Evolutionary conservation across 1,140 invertebrate genomes (phyloP), one percentile per base, ranked within the genome.

Genomic region (Physella acuta): DNA sequence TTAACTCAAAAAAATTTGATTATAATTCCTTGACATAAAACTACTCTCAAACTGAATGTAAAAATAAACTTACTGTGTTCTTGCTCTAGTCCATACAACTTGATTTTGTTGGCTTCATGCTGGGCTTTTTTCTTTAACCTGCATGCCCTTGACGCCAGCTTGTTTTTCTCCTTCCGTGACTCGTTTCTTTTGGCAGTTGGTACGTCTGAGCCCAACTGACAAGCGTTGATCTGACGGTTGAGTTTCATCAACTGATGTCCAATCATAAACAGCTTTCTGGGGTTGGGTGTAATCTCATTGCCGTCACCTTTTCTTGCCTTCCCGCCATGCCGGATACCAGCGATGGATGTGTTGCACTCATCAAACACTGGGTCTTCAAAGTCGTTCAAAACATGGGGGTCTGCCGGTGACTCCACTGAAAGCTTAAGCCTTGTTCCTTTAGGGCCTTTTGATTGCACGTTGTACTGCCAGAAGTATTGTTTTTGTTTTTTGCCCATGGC

Each of bases 251-350:
- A 87, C 86, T 99, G 95, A 79, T 91, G 90, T 20, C 95, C 95
- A 82, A 98, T 97, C 58, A 88, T 89, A 77, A 91, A 91, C 28
- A 99, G 84, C 87, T 98, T 98, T 62, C 90, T 88, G 26, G 95
- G 93, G 87, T 97, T 97, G 11, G 96, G 95, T 1, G 94, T 97
- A 64, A 98, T 87, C 86, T 98, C 96, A 84, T 98, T 98, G 28
- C 97, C 97, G 87, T 99, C 95, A 20, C 97, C 97, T 86, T 96
- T 94, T 59, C 96, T 89, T 56, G 95, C 94, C 87, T 98, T 97
- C 5, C 94, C 94, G 81, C 94, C 93, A 80, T 81, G 86, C 73
- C 73, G 72, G 53, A 82, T 78, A 17, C 77, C 75, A 17, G 75
- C 73, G 20, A 72, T 68, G 28, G 66, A 66, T 14, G 73, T 72